A percentile compares a stretch with the other conserved stretches of the same genome.
phyloP scores from a whole-genome alignment of 2,888 invertebrate species.

The Poecilus cupreus region DNA sequence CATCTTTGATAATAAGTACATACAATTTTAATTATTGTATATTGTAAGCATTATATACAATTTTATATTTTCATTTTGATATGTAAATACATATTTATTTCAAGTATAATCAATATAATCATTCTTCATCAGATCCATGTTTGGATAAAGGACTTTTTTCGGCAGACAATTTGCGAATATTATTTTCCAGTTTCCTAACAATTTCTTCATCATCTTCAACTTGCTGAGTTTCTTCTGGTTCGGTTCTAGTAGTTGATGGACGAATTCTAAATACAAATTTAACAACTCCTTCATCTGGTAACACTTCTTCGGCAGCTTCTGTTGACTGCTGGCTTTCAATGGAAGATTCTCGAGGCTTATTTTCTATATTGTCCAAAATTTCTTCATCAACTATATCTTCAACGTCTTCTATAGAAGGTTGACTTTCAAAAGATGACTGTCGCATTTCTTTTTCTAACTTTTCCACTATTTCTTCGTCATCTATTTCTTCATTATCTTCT shows the following conservation, averaged over 20 bases:
- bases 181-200: constrained; percentile 5
- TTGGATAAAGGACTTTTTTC: background rate
- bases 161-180: background rate
- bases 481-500: constrained; percentile 19
- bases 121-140: constrained; percentile 11
- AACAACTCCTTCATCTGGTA: constrained; percentile 38
- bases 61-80: background rate
- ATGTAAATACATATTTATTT: background rate
- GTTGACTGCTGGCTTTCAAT: constrained; percentile 49
- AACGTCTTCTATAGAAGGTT: background rate
- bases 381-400: constrained; percentile 1
- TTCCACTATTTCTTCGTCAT: constrained; percentile 3
- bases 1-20: background rate
- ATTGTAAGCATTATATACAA: background rate
- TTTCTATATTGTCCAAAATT: background rate
- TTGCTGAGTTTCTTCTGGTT: background rate
- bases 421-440: constrained; percentile 19
- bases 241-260: background rate
- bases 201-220: constrained; percentile 23
- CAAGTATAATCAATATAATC: background rate
- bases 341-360: background rate
- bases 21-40: background rate
- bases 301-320: constrained; percentile 62
- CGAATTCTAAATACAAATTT: constrained; percentile 29
- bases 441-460: background rate